phyloP scores from a whole-genome alignment of 2,888 invertebrate species.

The Blastobasis adustella region DNA sequence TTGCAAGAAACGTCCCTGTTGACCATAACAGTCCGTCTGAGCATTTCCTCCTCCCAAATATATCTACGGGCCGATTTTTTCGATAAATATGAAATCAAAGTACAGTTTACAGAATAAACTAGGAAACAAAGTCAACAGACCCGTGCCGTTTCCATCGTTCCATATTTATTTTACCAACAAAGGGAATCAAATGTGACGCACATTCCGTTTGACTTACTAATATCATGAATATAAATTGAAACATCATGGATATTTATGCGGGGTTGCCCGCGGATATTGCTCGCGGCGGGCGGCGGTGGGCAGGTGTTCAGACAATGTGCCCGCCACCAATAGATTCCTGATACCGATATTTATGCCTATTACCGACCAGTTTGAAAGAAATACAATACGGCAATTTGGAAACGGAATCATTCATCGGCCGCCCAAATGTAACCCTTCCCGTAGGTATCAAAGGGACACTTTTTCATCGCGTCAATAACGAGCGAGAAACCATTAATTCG shows the following conservation, averaged over 20 bases:
- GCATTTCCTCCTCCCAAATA: no score
- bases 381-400: constrained; percentile 45
- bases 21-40: no score
- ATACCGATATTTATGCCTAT: constrained; percentile 69
- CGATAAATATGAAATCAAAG: constrained; percentile 2
- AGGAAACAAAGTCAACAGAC: constrained; percentile 5
- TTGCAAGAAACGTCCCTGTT: no score
- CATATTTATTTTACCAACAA: constrained; percentile 60
- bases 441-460: background rate
- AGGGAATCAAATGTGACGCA: constrained; percentile 69
- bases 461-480: background rate
- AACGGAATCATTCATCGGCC: constrained; percentile 19
- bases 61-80: background rate
- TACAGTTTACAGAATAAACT: constrained; percentile 3
- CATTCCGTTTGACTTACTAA: constrained; percentile 66
- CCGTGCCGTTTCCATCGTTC: constrained; percentile 10
- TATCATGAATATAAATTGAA: constrained; percentile 74
- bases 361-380: constrained; percentile 54
- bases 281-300: constrained; percentile 44
- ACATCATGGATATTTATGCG: constrained; percentile 70
- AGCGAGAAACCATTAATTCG: background rate
- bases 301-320: constrained; percentile 70
- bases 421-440: background rate
- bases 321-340: constrained; percentile 61
- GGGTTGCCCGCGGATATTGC: constrained; percentile 58